Base-by-base conservation (phyloP, 2,888 invertebrate species). In the Rhyacophila evoluta region DNA sequence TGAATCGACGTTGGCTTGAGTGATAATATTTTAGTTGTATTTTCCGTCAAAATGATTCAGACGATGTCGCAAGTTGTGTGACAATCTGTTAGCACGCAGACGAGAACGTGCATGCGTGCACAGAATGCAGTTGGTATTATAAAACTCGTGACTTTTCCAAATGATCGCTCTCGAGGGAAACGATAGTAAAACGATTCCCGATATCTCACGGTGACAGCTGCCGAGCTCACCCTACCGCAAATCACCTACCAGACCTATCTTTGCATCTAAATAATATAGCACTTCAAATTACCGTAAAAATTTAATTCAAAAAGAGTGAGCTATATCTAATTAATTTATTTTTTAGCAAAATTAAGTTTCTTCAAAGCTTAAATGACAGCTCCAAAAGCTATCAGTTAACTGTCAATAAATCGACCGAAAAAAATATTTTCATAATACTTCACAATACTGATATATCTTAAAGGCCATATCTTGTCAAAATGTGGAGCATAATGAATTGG, bases 131-230 rank as follows among this genome's bases (percentile, higher is more conserved):
- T 55, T 55, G 55, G 55, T 55, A 55, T 55, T 55, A 55, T 55
- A 55, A 55, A 55, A 55, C 55, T 55, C 55, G 55, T 55, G 55
- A 55, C 55, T 55, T 55, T 55, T 55, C 55, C 55, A 55, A 55
- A 55, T 55, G 55, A 55, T 55, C 55, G 55, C 55, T 55, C 55
- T 55, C 25, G 55, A 19, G 19, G 55, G 55, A 55, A 55, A 55
- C 55, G 25, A 55, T 55, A 55, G 19, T 55, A 55, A 55, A 55
- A 55, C 55, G 55, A 55, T 55, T 55, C 55, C 19, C 55, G 55
- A 55, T 55, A 55, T 55, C 55, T 12, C 55, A 55, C 55, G 25
- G 55, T 55, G 55, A 55, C 55, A 55, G 55, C 55, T 55, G 55
- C 55, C 55, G 19, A 25, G 55, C 55, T 55, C 55, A 55, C 25